These are phyloP conservation scores for Plebejus melissa DNA, from an alignment of 2,888 invertebrate species.

Conservation along the genomic window DNA sequence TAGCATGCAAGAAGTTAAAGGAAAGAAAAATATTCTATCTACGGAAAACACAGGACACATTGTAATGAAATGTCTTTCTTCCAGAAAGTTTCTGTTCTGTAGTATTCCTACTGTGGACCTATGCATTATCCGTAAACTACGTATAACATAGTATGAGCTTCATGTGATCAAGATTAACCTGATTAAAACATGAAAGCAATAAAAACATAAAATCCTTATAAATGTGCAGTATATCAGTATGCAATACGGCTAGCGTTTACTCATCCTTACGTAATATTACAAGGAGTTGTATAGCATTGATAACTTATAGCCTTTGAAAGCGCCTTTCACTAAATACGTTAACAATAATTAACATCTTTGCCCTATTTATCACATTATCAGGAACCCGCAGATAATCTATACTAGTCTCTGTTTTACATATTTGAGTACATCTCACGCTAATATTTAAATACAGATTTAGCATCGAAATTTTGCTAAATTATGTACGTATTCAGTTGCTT, in stretches of 20 bases:
- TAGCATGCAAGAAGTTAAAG: too few relatives aligned
- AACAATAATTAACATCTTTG: constrained; percentile 29
- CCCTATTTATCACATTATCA: background rate
- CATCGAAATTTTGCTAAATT: too few relatives aligned
- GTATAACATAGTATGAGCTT: background rate
- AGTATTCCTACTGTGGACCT: background rate
- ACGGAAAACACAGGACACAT: background rate
- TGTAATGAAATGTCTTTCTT: background rate
- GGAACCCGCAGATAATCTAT: background rate
- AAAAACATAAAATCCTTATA: background rate
- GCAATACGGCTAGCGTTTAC: constrained; percentile 28
- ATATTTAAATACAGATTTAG: too few relatives aligned
- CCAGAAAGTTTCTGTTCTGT: background rate
- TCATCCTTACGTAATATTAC: constrained; percentile 38
- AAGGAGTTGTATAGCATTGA: constrained; percentile 39
- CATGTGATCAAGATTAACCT: background rate
- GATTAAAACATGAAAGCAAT: background rate
- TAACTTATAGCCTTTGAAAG: constrained; percentile 38
- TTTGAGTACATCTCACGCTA: too few relatives aligned
- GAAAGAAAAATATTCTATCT: background rate
- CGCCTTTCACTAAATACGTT: constrained; percentile 43
- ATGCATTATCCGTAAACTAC: too few relatives aligned
- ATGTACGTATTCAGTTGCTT: too few relatives aligned
- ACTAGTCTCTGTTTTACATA: too few relatives aligned
- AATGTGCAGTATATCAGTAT: constrained; percentile 33